Conservation (phyloP, 2,113 vertebrate species). For the Protobothrops mucrosquamatus region DNA sequence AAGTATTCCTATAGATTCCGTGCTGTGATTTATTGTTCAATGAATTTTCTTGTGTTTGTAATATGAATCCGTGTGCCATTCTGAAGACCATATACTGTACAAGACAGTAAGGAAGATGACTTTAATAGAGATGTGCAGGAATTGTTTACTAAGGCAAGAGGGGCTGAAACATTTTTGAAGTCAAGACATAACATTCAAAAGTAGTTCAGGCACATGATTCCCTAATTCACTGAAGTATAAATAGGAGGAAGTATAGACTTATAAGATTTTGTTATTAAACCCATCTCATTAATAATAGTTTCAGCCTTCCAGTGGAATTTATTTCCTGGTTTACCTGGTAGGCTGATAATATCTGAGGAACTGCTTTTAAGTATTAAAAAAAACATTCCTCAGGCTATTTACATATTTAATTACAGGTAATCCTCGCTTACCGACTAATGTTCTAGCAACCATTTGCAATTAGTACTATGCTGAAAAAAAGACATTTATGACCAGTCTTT, state of each 20-base stretch:
- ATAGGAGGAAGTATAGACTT: not conserved
- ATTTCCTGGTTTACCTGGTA: not conserved
- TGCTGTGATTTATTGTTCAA: not conserved
- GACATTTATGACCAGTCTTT: not conserved
- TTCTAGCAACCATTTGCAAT: not conserved
- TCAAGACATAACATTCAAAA: not conserved
- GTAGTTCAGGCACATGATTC: not conserved
- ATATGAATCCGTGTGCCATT: not conserved
- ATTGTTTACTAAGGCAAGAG: not conserved
- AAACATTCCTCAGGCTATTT: not conserved
- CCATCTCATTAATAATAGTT: not conserved
- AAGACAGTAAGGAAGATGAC: not conserved
- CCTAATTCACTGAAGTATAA: not conserved
- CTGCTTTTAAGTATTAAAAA: not conserved
- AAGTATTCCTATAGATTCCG: not conserved
- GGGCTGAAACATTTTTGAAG: not conserved
- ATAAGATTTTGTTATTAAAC: not conserved
- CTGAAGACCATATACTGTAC: not conserved
- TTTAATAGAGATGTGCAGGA: not conserved
- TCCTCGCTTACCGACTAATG: not conserved
- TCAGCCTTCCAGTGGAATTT: not conserved
- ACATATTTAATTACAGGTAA: not conserved
- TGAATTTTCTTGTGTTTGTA: not conserved
- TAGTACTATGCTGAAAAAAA: not conserved
- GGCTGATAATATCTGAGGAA: not conserved